Base-by-base conservation (phyloP, 2,888 invertebrate genomes). In the Mesopsocus fuscifrons region DNA sequence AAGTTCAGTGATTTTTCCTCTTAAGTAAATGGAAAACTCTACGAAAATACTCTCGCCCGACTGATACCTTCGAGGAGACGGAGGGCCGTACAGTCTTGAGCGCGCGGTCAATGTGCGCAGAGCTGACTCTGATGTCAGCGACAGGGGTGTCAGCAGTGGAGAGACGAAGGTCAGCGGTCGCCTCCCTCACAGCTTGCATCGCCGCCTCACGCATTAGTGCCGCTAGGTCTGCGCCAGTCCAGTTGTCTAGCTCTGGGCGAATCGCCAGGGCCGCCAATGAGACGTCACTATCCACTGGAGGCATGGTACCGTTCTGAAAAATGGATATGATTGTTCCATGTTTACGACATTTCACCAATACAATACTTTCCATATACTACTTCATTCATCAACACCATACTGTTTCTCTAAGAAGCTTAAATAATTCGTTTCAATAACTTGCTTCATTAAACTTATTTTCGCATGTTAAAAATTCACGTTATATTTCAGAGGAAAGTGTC, bases 201-300 rank as follows among this genome's bases (percentile, higher is more conserved):
- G 85, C 79, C 0, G 95, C 88, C 55, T 92, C 87, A 51, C 85
- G 69, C 0, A 97, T 79, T 41, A 97, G 63, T 1, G 89, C 85
- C 1, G 84, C 79, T 44, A 98, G 65, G 66, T 97, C 97, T 1
- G 97, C 97, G 15, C 97, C 97, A 0, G 91, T 87, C 56, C 79
- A 94, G 11, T 85, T 80, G 13, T 82, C 72, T 52, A 75, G 72
- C 47, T 67, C 61, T 3, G 72, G 69, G 45, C 77, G 67, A 8
- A 61, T 67, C 0, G 81, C 83, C 34, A 95, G 65, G 3, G 66
- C 64, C 49, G 69, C 67, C 48, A 95, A 65, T 55, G 79, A 68
- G 0, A 92, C 85, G 59, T 88, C 85, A 0, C 69, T 62, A 0
- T 72, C 72, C 43, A 95, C 59, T 47, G 66, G 66, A 0, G 94